Evolutionary conservation across 2,113 vertebrate genomes (phyloP), one percentile per base, ranked within the genome.

Genomic region (Pica pica): DNA sequence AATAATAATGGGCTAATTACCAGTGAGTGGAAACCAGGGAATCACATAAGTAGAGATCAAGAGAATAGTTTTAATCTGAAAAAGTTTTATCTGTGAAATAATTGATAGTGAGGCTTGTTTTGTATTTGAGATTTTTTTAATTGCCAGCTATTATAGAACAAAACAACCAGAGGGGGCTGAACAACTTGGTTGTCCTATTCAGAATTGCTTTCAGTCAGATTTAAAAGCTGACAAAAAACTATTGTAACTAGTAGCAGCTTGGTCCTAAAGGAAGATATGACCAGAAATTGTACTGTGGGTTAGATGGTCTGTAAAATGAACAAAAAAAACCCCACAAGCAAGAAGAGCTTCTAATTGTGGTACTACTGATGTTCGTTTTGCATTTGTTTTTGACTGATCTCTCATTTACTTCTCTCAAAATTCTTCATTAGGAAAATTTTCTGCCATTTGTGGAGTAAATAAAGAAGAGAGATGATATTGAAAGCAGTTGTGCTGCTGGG

Each of bases 391-490:
- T 89, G 37, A 41, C 37, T 76, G 7, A 35, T 83, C 9, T 89
- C 35, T 95, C 17, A 89, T 41, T 47, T 78, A 24, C 18, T 93
- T 94, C 47, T 96, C 44, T 94, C 37, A 47, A 61, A 64, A 42
- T 94, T 96, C 27, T 88, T 90, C 50, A 31, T 64, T 94, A 95
- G 90, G 95, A 63, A 49, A 37, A 42, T 41, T 63, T 67, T 50
- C 14, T 90, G 1, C 6, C 1, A 7, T 81, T 75, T 55, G 68
- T 61, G 80, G 80, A 68, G 26, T 57, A 76, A 87, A 75, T 46
- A n/a, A 39, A 75, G 88, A 16, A 18, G 81, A 96, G 68, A 59
- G 64, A 99, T 99, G 99, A 89, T 92, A 39, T 56, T 93, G 94
- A 75, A 64, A 9, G 71, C 84, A 16, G n/a, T 97, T 12, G 53